phyloP scores from a whole-genome alignment of 1,140 invertebrate species.

The Hylaeus volcanicus region DNA sequence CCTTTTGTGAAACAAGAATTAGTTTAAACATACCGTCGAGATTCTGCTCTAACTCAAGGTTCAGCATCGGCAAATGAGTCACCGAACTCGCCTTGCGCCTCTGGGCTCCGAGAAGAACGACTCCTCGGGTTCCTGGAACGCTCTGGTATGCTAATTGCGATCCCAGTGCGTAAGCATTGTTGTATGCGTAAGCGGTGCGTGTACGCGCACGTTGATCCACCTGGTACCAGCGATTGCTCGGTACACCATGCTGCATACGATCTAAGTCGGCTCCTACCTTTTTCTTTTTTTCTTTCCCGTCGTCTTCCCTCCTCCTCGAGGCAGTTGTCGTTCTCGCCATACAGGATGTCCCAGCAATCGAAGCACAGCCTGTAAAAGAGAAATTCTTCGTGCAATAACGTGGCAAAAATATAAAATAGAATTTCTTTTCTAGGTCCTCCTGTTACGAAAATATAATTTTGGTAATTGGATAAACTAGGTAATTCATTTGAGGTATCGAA shows the following conservation, averaged over 20 bases:
- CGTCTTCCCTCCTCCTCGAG: not conserved
- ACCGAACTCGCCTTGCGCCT: constrained; percentile 26
- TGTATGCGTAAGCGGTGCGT: constrained; percentile 53
- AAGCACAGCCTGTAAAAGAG: too few species aligned
- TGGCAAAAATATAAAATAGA: too few species aligned
- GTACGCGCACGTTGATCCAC: constrained; percentile 27
- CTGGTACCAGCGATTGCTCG: constrained; percentile 23
- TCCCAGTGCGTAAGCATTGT: constrained; percentile 43
- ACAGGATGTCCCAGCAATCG: too few species aligned
- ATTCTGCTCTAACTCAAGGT: too few species aligned
- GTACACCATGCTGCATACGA: constrained; percentile 35
- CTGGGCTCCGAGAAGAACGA: constrained; percentile 33
- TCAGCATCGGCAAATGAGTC: constrained; percentile 37
- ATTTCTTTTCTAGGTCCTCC: too few species aligned
- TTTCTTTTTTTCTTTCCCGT: constrained; percentile 4
- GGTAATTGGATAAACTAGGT: too few species aligned
- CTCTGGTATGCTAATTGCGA: constrained; percentile 77
- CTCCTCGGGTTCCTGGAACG: constrained; percentile 70
- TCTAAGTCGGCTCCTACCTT: constrained; percentile 42
- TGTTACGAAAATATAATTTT: too few species aligned
- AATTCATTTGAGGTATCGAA: too few species aligned
- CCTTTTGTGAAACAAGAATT: not conserved
- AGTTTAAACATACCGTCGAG: not conserved
- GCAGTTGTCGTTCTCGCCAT: constrained; percentile 9
- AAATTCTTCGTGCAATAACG: too few species aligned